A percentile compares a stretch with the other conserved stretches of the same genome.
phyloP scores from a whole-genome alignment of 2,797 vertebrate species.

The Ctenopoma kingsleyae region DNA sequence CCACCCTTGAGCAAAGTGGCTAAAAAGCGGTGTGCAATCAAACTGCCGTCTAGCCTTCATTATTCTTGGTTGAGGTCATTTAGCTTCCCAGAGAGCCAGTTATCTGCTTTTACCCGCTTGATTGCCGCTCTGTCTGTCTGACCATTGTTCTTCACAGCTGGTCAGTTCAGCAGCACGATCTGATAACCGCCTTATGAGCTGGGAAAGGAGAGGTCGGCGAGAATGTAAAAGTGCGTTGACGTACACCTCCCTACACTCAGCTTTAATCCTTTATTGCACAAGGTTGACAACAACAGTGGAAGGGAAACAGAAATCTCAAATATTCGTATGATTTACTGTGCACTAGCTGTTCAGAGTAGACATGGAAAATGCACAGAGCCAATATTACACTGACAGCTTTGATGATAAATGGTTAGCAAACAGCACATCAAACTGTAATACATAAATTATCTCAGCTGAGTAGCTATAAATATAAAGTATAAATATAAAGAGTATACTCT shows the following conservation, averaged over 20 bases:
- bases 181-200: constrained; percentile 18
- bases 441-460: constrained; percentile 14
- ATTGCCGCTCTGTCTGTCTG: constrained; percentile 11
- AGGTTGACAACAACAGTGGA: constrained; percentile 10
- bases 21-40: constrained; percentile 38
- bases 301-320: constrained; percentile 3
- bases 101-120: constrained; percentile 16
- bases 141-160: constrained; percentile 25
- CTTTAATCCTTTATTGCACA: constrained; percentile 11
- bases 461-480: too few relatives aligned
- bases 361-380: constrained; percentile 3
- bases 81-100: constrained; percentile 15
- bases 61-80: constrained; percentile 36
- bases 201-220: neutral
- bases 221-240: constrained; percentile 24
- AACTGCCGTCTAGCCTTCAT: constrained; percentile 31
- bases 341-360: constrained; percentile 1
- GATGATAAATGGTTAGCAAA: constrained; percentile 34
- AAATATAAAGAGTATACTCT: too few relatives aligned
- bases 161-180: constrained; percentile 11
- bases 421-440: constrained; percentile 24
- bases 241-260: neutral
- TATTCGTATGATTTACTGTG: constrained; percentile 39
- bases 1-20: constrained; percentile 15
- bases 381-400: constrained; percentile 23